Conservation (phyloP, 2,888 invertebrate species). For the Fissipunctia ypsillon region DNA sequence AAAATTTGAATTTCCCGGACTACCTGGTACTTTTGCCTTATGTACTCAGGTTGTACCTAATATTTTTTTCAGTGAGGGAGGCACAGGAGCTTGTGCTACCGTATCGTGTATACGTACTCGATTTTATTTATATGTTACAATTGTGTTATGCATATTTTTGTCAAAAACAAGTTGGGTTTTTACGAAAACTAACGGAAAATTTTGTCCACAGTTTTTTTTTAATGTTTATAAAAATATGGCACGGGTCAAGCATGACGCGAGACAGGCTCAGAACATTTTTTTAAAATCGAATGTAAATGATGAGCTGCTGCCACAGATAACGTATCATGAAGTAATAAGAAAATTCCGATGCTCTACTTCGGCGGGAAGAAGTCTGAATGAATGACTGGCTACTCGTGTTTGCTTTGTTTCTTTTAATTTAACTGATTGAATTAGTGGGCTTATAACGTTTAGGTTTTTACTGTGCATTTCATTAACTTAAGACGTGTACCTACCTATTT, state of each 20-base stretch:
- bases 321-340: constrained; percentile 35
- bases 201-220: constrained; percentile 20
- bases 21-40: too few species aligned
- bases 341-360: constrained; percentile 56
- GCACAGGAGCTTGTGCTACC: not conserved
- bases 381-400: constrained; percentile 28
- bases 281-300: constrained; percentile 29
- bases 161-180: not conserved
- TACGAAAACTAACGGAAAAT: constrained; percentile 34
- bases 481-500: not conserved
- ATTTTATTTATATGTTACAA: constrained; percentile 22
- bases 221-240: constrained; percentile 25
- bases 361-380: constrained; percentile 36
- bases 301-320: constrained; percentile 52
- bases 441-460: not conserved
- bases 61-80: not conserved
- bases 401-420: constrained; percentile 26
- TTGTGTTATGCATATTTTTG: constrained; percentile 7
- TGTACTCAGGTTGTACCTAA: too few species aligned
- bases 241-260: constrained; percentile 44
- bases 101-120: constrained; percentile 6
- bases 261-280: constrained; percentile 15
- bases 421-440: not conserved
- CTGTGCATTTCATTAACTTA: not conserved
- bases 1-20: too few species aligned